phyloP scores from a whole-genome alignment of 2,888 invertebrate genomes.

The Atrina japonica region DNA sequence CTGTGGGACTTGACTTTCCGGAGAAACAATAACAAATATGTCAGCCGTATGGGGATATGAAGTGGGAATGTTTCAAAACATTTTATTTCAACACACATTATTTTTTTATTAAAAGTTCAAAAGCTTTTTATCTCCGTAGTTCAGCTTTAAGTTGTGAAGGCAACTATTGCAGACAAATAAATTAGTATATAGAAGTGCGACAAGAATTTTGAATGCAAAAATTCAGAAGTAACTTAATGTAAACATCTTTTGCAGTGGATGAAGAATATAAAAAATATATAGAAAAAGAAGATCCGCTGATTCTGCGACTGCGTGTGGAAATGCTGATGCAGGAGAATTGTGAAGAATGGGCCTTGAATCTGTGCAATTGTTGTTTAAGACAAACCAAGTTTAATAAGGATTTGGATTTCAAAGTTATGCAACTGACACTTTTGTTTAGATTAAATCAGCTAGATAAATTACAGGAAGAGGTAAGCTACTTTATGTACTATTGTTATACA shows the following conservation, averaged over 20 bases:
- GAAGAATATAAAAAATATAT: conserved; percentile 59
- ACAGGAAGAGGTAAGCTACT: conserved; percentile 74
- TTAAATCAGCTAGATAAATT: conserved; percentile 70
- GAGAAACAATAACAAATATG: too few species aligned
- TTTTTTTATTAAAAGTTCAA: too few species aligned
- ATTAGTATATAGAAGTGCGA: neutral
- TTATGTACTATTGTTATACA: too few species aligned
- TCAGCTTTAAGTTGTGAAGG: too few species aligned
- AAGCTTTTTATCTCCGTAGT: too few species aligned
- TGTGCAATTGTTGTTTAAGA: conserved; percentile 75
- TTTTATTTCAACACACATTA: too few species aligned
- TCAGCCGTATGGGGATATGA: too few species aligned
- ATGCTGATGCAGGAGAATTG: conserved; percentile 78
- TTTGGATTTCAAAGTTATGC: conserved; percentile 69
- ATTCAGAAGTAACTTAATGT: too few species aligned
- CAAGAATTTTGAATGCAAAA: too few species aligned
- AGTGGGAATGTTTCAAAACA: too few species aligned
- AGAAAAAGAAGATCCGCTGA: conserved; percentile 67
- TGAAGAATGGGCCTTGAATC: conserved; percentile 78
- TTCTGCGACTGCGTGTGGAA: conserved; percentile 75
- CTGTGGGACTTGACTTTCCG: too few species aligned
- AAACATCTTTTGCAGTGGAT: conserved; percentile 37
- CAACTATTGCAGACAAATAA: neutral
- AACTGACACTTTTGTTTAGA: conserved; percentile 73
- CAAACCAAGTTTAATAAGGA: conserved; percentile 71